Evolutionary conservation across 1,140 invertebrate genomes (phyloP).

Genomic region (Wiebesia pumilae): DNA sequence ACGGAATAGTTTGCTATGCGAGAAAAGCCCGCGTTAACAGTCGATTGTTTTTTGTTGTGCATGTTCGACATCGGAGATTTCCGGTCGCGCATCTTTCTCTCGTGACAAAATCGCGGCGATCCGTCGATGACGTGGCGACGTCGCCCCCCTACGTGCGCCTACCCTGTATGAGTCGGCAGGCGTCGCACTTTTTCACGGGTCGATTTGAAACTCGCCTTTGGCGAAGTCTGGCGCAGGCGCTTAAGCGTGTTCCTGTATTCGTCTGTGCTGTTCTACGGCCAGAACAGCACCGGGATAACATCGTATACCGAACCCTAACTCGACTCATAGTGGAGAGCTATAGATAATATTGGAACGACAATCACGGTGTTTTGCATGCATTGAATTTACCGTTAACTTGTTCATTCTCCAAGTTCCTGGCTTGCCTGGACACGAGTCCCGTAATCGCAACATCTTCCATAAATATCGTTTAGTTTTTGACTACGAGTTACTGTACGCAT

Average conservation of each 20-base stretch:
- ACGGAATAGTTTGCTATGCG: neutral
- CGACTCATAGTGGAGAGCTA: neutral
- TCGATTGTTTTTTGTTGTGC: too few species aligned
- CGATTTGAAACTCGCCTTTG: constrained; percentile 63
- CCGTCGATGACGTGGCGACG: neutral
- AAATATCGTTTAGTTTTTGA: neutral
- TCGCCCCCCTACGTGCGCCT: neutral
- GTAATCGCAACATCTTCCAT: too few species aligned
- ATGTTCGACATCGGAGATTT: neutral
- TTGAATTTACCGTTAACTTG: too few species aligned
- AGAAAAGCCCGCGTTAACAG: neutral
- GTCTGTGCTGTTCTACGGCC: neutral
- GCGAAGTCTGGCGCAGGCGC: constrained; percentile 61
- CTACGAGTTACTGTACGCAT: neutral
- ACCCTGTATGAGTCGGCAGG: neutral
- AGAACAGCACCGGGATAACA: too few species aligned
- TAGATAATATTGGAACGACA: neutral
- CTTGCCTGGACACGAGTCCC: too few species aligned
- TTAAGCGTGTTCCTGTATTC: constrained; percentile 20
- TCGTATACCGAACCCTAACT: neutral
- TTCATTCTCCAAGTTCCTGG: too few species aligned
- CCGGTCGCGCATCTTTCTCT: neutral
- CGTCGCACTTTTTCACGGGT: constrained; percentile 69
- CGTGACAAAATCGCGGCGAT: neutral
- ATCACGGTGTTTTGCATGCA: neutral